A percentile compares a stretch with the other conserved stretches of the same genome.
Conservation (phyloP, 2,113 vertebrate species). For the Leptocoma aspasia region DNA sequence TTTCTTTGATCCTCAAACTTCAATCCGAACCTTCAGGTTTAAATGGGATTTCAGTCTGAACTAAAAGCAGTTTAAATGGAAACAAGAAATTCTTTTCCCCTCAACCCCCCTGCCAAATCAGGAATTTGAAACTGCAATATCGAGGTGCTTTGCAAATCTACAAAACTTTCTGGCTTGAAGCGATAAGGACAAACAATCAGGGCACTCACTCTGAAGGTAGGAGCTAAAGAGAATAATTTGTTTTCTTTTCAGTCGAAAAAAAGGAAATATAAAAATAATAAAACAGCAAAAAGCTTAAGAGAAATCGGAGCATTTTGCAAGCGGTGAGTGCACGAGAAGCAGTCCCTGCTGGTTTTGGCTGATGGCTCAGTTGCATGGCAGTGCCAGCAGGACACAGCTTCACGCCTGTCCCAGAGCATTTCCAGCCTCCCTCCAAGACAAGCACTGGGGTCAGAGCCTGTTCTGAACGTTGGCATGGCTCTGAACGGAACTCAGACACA, state of each 20-base stretch:
- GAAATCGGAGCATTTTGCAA: background rate
- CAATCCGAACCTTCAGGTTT: slow-evolving; percentile 39
- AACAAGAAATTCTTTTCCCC: background rate
- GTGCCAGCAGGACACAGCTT: background rate
- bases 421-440: background rate
- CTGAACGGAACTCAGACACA: background rate
- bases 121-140: slow-evolving; percentile 55
- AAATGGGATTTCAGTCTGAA: slow-evolving; percentile 55
- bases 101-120: background rate
- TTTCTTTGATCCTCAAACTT: slow-evolving; percentile 55
- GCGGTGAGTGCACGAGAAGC: background rate
- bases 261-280: background rate
- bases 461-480: background rate
- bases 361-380: background rate
- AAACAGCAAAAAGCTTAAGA: background rate
- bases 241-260: background rate
- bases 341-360: background rate
- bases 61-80: slow-evolving; percentile 48
- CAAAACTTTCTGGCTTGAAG: slow-evolving; percentile 73
- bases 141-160: slow-evolving; percentile 62
- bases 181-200: slow-evolving; percentile 79
- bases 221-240: slow-evolving; percentile 72
- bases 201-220: slow-evolving; percentile 64
- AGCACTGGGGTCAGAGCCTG: background rate
- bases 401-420: background rate